These are phyloP conservation scores for Mycteria americana DNA, from an alignment of 2,797 vertebrate species.

Conservation along the genomic window DNA sequence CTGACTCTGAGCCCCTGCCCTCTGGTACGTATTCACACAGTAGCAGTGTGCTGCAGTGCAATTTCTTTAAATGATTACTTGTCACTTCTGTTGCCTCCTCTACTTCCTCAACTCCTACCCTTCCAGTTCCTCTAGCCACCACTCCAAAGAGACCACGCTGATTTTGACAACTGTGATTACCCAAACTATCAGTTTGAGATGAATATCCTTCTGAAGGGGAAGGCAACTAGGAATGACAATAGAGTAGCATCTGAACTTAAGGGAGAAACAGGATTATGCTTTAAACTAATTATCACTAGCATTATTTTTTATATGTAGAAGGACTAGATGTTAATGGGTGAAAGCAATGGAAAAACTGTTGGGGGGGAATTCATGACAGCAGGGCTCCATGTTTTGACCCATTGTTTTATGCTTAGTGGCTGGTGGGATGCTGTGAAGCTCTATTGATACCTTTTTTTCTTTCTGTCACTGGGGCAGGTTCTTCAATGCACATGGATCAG, in stretches of 20 bases:
- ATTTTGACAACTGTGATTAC: background rate
- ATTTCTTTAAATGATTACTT: background rate
- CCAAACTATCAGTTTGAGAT: background rate
- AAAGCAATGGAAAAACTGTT: background rate
- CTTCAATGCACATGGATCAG: conserved; percentile 82
- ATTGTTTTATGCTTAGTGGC: background rate
- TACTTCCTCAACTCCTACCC: background rate
- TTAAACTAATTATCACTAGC: background rate
- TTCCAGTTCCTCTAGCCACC: background rate
- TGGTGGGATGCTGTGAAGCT: background rate
- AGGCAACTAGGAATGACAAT: background rate
- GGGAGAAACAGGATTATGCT: background rate
- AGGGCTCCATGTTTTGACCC: background rate
- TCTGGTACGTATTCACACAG: background rate
- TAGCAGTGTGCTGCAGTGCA: background rate
- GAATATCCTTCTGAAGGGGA: background rate
- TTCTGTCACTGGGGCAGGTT: conserved; percentile 75
- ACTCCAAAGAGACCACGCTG: background rate
- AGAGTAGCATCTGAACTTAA: background rate
- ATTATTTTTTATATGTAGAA: background rate
- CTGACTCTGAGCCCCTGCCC: background rate
- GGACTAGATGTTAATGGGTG: background rate
- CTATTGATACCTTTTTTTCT: background rate
- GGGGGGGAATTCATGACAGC: background rate
- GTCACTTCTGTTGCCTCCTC: background rate